phyloP scores from a whole-genome alignment of 2,113 vertebrate species.

The Prinia subflava region DNA sequence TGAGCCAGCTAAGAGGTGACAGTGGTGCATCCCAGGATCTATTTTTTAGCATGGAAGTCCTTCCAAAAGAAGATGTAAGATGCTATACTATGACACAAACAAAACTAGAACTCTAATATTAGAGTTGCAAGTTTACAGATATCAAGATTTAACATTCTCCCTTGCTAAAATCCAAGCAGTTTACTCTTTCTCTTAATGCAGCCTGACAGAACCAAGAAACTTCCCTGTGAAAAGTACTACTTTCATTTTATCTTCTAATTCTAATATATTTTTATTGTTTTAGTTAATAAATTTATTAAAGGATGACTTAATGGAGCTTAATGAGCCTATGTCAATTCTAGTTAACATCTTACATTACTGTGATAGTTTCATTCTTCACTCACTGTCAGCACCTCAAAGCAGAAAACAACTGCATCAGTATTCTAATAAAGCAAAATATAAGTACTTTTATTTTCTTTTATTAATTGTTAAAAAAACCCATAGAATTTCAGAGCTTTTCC shows the following conservation, averaged over 20 bases:
- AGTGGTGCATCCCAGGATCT: background rate
- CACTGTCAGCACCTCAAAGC: background rate
- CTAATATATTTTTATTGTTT: background rate
- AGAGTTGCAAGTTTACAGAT: background rate
- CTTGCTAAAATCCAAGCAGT: background rate
- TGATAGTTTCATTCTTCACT: background rate
- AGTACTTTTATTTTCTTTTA: background rate
- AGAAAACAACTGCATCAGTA: background rate
- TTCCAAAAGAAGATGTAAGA: background rate
- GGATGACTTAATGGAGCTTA: background rate
- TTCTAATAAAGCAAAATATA: background rate
- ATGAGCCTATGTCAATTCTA: background rate
- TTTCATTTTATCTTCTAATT: background rate
- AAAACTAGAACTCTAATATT: background rate
- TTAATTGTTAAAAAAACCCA: background rate
- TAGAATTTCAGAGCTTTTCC: background rate
- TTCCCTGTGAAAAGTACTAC: background rate
- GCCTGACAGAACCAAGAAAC: background rate
- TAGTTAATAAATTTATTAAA: background rate
- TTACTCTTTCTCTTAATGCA: background rate
- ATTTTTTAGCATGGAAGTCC: background rate
- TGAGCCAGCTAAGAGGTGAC: background rate
- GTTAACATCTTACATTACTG: background rate
- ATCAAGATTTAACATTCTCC: background rate
- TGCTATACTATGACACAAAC: background rate